A percentile compares a stretch with the other conserved stretches of the same genome.
Conservation (phyloP, 2,888 invertebrate species). For the Alcis repandata region DNA sequence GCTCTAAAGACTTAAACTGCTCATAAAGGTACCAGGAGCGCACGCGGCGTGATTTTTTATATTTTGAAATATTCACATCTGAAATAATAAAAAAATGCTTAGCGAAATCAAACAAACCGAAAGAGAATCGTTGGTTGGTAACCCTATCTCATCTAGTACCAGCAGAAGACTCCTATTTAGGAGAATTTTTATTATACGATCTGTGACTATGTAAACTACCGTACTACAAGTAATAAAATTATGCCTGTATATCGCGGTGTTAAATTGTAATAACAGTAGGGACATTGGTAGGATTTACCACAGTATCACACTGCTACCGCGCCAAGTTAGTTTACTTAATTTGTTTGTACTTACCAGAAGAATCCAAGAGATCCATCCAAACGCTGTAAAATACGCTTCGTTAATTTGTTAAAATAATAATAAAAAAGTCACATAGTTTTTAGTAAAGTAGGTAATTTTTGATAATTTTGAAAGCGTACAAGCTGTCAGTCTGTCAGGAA, state of each 20-base stretch:
- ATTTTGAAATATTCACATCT: conserved; percentile 65
- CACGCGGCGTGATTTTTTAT: conserved; percentile 71
- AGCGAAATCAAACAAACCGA: not conserved
- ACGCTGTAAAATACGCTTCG: conserved; percentile 28
- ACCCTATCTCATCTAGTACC: too few species aligned
- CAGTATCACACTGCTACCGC: too few species aligned
- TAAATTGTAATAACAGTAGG: too few species aligned
- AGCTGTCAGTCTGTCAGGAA: conserved; percentile 13
- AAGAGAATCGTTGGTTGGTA: too few species aligned
- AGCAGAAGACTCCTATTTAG: too few species aligned
- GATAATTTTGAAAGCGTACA: conserved; percentile 31
- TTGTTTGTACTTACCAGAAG: conserved; percentile 64
- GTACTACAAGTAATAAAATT: too few species aligned
- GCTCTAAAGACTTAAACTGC: conserved; percentile 77
- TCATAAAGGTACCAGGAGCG: conserved; percentile 82
- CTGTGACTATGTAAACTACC: too few species aligned
- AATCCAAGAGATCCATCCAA: conserved; percentile 76
- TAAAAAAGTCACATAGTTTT: conserved; percentile 56
- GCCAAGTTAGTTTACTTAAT: too few species aligned
- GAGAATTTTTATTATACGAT: too few species aligned
- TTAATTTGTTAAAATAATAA: conserved; percentile 29
- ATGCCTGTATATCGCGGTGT: too few species aligned
- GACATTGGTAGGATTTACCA: too few species aligned
- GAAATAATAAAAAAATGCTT: conserved; percentile 40
- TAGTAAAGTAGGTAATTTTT: conserved; percentile 47